Base-by-base conservation (phyloP, 2,113 vertebrate species). In the Tyto alba region DNA sequence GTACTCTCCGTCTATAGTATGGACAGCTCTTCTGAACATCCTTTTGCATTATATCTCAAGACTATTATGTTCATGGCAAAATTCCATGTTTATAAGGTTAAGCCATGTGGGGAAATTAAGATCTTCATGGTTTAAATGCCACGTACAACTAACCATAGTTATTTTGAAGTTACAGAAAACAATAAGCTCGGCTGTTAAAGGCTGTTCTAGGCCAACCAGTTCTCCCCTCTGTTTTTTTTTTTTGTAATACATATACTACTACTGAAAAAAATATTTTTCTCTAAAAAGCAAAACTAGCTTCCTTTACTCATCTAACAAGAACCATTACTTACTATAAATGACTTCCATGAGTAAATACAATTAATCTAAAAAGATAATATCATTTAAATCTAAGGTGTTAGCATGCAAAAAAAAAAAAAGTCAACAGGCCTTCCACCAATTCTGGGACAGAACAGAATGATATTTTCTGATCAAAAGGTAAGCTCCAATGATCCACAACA, bases 71-170 rank as follows among this genome's bases (percentile, higher is more conserved):
- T 71, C 9, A 40, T 55, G n/a, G 63, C 89, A 97, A 88, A 91
- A 90, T 83, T 83, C 74, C 68, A 86, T 32, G 32, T 45, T 89
- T 94, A 40, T 78, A 96, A 96, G 41, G 82, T 96, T 90, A 96
- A 26, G 53, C 21, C 16, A 63, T 43, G 82, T 40, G 32, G 80
- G 85, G 88, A 95, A 96, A 73, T 67, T 79, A 80, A 88, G 45
- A 77, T 56, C 80, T 75, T 76, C 25, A 73, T 48, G 8, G 30
- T 73, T 87, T 84, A 77, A 87, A 81, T n/a, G 87, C 50, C 74
- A 95, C 1, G 22, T 57, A 53, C 64, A 60, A 59, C 30, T 55
- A 82, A 88, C 26, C 23, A 20, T 14, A 57, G 14, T 63, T 40
- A 23, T 16, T 45, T 88, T 62, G 41, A 85, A 63, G 63, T 27